Evolutionary conservation across 2,113 vertebrate genomes (phyloP).

Genomic region (Muntiacus reevesi): DNA sequence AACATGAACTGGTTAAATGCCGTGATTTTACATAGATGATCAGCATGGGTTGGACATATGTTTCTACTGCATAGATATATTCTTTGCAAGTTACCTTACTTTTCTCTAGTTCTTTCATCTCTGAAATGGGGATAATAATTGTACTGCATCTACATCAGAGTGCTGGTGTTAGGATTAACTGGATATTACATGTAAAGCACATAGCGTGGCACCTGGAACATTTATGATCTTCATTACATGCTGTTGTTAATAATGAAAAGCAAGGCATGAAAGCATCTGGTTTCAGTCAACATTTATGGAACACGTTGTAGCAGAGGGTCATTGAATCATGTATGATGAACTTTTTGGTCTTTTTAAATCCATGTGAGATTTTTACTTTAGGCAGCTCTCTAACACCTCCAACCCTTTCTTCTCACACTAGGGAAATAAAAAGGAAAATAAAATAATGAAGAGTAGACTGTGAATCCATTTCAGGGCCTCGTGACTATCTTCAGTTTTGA

Average conservation of each 20-base stretch:
- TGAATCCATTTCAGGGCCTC: background rate
- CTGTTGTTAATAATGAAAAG: background rate
- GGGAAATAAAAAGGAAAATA: background rate
- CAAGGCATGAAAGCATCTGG: background rate
- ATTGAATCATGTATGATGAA: background rate
- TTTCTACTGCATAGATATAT: background rate
- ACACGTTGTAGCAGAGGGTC: fast-evolving
- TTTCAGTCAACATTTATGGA: background rate
- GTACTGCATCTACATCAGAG: background rate
- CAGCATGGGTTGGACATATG: background rate
- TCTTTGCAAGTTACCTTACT: background rate
- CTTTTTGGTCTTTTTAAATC: background rate
- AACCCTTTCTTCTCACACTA: fast-evolving
- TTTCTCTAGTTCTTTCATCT: background rate
- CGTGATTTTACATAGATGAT: background rate
- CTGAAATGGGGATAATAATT: background rate
- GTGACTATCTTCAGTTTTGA: background rate
- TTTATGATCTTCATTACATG: background rate
- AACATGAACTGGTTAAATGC: background rate
- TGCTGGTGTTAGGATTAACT: background rate
- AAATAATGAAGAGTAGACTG: background rate
- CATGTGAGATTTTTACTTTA: background rate
- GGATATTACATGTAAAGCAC: background rate
- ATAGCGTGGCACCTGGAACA: background rate
- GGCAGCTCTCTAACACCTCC: background rate